Base-by-base conservation (phyloP, 2,888 invertebrate genomes). In the Erebia ligea region DNA sequence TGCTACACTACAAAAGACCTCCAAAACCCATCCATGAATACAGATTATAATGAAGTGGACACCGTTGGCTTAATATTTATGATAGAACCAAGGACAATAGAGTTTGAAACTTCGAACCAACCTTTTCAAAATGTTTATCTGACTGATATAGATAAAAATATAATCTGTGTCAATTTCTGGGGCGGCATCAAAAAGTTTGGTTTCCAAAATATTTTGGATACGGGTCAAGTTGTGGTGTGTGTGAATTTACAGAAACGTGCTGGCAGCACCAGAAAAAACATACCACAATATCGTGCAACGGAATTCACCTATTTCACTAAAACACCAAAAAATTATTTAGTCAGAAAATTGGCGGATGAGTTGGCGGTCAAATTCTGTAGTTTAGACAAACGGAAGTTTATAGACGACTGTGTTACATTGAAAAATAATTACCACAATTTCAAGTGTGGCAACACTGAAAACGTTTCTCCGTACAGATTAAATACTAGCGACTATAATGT, bases 1-100 rank as follows among this genome's bases (percentile, higher is more conserved):
- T 94, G 90, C 70, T 92, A 86, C 45, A 79, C 84, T n/a, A 92
- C 96, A 69, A 84, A 86, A 75, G 91, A 94, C 71, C 79, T 95
- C 0, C 76, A 82, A 73, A 87, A 86, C 21, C 82, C 87, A 0
- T 71, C 76, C 0, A 78, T 82, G 68, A 69, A 73, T 5, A 87
- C 86, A 21, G 84, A 89, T 62, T 96, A 95, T 80, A 94, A 95
- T 73, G 97, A 97, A 92, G 93, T 97, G 75, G 97, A 97, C 86
- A 95, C 96, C 11, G 94, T 95, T 5, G 97, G 97, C 1, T 79
- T 96, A 2, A 93, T 97, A 54, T 92, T 96, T 34, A 85, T 91
- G 70, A 89, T 95, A 52, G 94, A 94, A 74, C 92, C 94, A 34
- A 83, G 91, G 40, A 89, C 87, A 34, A 81, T 86, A 71, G 89